Evolutionary conservation across 2,797 vertebrate species (phyloP).

Genomic region (Paratrypauchen microcephalus): DNA sequence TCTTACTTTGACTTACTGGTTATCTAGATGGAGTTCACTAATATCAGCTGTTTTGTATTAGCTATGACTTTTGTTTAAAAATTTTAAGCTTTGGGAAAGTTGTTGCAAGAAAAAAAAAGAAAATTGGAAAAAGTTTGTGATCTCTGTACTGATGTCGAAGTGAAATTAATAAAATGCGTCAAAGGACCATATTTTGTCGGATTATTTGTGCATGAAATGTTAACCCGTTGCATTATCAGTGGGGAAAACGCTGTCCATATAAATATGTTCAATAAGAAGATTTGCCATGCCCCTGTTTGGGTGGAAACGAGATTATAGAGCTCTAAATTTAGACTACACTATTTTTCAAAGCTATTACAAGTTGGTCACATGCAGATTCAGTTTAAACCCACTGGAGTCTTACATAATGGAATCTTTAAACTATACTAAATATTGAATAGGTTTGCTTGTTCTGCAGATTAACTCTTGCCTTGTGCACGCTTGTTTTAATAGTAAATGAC

Average conservation of each 20-base stretch:
- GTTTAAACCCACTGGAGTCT: slow-evolving; percentile 10
- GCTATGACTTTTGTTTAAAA: slow-evolving; percentile 64
- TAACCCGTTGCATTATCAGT: slow-evolving; percentile 1
- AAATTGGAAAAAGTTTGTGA: slow-evolving; percentile 56
- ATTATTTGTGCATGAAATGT: slow-evolving; percentile 12
- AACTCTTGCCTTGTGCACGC: not conserved
- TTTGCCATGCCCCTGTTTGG: slow-evolving; percentile 37
- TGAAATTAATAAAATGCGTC: slow-evolving; percentile 80
- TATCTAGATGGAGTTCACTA: slow-evolving; percentile 68
- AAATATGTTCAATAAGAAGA: slow-evolving; percentile 35
- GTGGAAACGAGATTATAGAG: slow-evolving; percentile 31
- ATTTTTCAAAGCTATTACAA: slow-evolving; percentile 23
- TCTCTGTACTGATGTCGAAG: slow-evolving; percentile 82
- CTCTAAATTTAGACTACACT: slow-evolving; percentile 37
- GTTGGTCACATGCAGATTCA: slow-evolving; percentile 10
- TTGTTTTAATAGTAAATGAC: slow-evolving; percentile 1
- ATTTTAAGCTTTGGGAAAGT: slow-evolving; percentile 64
- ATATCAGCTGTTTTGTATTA: slow-evolving; percentile 73
- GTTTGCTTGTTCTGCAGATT: not conserved
- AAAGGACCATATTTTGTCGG: slow-evolving; percentile 46
- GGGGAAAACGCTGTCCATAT: slow-evolving; percentile 10
- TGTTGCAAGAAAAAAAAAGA: slow-evolving; percentile 48
- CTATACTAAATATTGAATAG: slow-evolving; percentile 17
- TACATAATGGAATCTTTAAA: not conserved
- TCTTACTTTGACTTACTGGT: slow-evolving; percentile 51